A percentile compares a stretch with the other conserved stretches of the same genome.
Conservation (phyloP, 1,140 invertebrate genomes). For the Melipona quadrifasciata region DNA sequence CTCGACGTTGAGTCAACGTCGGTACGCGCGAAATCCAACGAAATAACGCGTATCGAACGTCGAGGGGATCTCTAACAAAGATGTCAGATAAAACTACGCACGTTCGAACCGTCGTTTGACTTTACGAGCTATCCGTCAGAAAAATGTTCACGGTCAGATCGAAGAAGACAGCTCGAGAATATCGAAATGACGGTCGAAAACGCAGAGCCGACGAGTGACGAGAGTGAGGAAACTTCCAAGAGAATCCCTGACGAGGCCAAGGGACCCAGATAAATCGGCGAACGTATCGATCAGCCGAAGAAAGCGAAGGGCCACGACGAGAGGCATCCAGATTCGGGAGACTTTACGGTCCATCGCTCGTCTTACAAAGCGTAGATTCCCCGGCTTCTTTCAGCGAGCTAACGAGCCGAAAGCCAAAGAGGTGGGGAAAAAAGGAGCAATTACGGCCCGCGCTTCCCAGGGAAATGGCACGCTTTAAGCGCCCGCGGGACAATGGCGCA, state of each 20-base stretch:
- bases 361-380: slow-evolving; percentile 65
- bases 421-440: slow-evolving; percentile 61
- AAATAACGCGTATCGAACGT: too few relatives aligned
- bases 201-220: neutral
- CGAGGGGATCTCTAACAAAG: too few relatives aligned
- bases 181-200: neutral
- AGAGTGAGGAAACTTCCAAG: slow-evolving; percentile 28
- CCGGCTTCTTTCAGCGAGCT: slow-evolving; percentile 63
- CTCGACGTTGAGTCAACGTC: neutral
- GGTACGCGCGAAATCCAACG: neutral
- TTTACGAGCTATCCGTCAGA: neutral
- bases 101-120: neutral
- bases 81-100: neutral
- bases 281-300: slow-evolving; percentile 33
- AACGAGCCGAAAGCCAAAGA: slow-evolving; percentile 62
- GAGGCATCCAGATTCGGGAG: slow-evolving; percentile 60
- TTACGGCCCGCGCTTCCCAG: slow-evolving; percentile 53
- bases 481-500: slow-evolving; percentile 56
- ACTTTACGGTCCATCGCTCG: slow-evolving; percentile 69
- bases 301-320: slow-evolving; percentile 5
- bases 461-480: slow-evolving; percentile 66
- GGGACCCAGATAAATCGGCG: slow-evolving; percentile 41
- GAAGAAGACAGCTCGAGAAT: neutral
- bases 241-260: slow-evolving; percentile 24
- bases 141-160: neutral